Percentiles rank a stretch among this genome's conserved stretches.
These are phyloP conservation scores for Acanthosepion esculentum DNA, from an alignment of 2,888 invertebrate species.

Conservation along the genomic window DNA sequence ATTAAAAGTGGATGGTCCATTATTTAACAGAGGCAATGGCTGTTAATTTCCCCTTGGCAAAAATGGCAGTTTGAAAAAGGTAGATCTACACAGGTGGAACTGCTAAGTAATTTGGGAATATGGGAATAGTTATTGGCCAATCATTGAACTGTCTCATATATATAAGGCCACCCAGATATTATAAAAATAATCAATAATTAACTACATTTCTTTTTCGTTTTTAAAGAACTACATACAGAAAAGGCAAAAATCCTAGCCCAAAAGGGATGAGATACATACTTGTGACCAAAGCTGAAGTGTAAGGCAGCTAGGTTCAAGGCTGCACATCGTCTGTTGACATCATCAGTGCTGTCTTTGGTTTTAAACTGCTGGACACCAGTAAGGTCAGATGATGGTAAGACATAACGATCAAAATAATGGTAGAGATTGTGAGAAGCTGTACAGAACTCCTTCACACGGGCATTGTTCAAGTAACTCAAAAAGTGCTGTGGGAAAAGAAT, in stretches of 20 bases:
- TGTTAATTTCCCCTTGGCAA: too few relatives aligned
- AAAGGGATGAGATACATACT: constrained; percentile 76
- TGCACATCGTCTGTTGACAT: constrained; percentile 83
- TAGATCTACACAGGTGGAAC: too few relatives aligned
- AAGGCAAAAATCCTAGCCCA: neutral
- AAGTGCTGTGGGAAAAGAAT: constrained; percentile 83
- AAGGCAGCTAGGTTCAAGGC: constrained; percentile 92
- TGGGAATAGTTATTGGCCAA: too few relatives aligned
- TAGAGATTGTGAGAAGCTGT: constrained; percentile 86
- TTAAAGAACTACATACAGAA: too few relatives aligned
- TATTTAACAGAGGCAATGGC: too few relatives aligned
- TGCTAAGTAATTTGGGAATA: too few relatives aligned
- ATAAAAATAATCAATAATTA: too few relatives aligned
- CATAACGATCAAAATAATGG: constrained; percentile 84
- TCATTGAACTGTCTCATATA: too few relatives aligned
- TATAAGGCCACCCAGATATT: too few relatives aligned
- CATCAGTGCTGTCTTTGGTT: constrained; percentile 68
- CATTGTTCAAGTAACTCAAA: constrained; percentile 90
- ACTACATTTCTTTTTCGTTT: too few relatives aligned
- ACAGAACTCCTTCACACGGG: constrained; percentile 90
- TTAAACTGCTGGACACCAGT: constrained; percentile 52
- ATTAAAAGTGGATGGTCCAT: too few relatives aligned
- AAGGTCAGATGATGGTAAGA: constrained; percentile 70
- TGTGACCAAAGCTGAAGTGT: constrained; percentile 89
- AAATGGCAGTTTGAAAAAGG: too few relatives aligned